A percentile compares a stretch with the other conserved stretches of the same genome.
Conservation (phyloP, 1,140 invertebrate species). For the Galleria mellonella region DNA sequence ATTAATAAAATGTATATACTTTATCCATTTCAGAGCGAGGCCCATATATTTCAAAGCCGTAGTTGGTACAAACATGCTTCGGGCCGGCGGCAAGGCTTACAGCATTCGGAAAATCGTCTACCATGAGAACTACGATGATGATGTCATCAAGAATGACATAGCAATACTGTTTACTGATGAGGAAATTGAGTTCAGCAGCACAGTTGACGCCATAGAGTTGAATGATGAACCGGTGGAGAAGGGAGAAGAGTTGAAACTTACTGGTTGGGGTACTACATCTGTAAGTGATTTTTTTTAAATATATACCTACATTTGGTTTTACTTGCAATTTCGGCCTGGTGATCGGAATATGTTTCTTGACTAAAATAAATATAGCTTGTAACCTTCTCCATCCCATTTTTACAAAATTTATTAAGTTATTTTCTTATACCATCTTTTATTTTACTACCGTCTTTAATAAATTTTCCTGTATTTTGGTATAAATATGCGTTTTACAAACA, state of each 20-base stretch:
- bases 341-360: too few relatives aligned
- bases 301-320: not conserved
- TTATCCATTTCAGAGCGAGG: conserved; percentile 33
- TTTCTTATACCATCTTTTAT: too few relatives aligned
- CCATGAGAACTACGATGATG: conserved; percentile 53
- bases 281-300: conserved; percentile 27
- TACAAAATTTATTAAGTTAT: too few relatives aligned
- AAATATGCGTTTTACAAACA: too few relatives aligned
- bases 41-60: conserved; percentile 55
- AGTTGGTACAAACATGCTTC: conserved; percentile 63
- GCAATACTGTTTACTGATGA: conserved; percentile 56
- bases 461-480: too few relatives aligned
- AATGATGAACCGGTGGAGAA: conserved; percentile 54
- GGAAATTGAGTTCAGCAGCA: conserved; percentile 51
- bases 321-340: too few relatives aligned
- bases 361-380: too few relatives aligned
- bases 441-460: too few relatives aligned
- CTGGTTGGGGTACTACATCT: conserved; percentile 64
- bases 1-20: too few relatives aligned
- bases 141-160: conserved; percentile 56
- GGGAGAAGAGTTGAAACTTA: conserved; percentile 47
- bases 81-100: conserved; percentile 42
- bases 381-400: too few relatives aligned
- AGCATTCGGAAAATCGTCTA: conserved; percentile 46
- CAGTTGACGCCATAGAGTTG: conserved; percentile 56